These are phyloP conservation scores for Podarcis muralis DNA, from an alignment of 2,113 vertebrate genomes.

Conservation along the genomic window DNA sequence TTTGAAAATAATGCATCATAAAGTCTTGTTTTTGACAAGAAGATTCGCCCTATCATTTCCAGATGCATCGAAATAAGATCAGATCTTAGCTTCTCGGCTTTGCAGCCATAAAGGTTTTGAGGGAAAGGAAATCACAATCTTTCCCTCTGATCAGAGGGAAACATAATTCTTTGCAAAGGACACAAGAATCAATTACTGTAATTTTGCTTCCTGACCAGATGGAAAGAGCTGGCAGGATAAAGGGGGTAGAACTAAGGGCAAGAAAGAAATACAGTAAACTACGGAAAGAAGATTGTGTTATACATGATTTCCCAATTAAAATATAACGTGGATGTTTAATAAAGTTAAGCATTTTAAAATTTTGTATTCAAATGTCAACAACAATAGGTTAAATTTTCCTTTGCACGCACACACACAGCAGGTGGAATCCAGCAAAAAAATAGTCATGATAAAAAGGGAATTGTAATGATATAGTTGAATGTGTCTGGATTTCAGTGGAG, in stretches of 20 bases:
- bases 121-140: slow-evolving; percentile 39
- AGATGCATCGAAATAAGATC: slow-evolving; percentile 57
- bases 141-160: slow-evolving; percentile 31
- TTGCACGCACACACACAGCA: not conserved
- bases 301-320: not conserved
- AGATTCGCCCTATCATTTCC: slow-evolving; percentile 53
- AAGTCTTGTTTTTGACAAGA: slow-evolving; percentile 46
- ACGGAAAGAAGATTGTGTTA: not conserved
- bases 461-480: not conserved
- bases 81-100: slow-evolving; percentile 31
- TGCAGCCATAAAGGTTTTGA: slow-evolving; percentile 30
- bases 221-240: slow-evolving; percentile 10
- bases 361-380: not conserved
- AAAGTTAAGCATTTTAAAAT: not conserved
- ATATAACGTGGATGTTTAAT: not conserved
- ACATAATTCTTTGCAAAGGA: slow-evolving; percentile 14
- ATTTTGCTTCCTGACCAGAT: slow-evolving; percentile 34
- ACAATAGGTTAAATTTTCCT: too few relatives aligned
- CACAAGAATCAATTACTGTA: slow-evolving; percentile 20
- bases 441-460: not conserved
- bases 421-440: not conserved
- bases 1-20: slow-evolving; percentile 39
- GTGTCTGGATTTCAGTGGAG: not conserved
- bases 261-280: not conserved
- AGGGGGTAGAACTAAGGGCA: not conserved